phyloP scores from a whole-genome alignment of 1,140 invertebrate genomes.

The Venturia canescens region DNA sequence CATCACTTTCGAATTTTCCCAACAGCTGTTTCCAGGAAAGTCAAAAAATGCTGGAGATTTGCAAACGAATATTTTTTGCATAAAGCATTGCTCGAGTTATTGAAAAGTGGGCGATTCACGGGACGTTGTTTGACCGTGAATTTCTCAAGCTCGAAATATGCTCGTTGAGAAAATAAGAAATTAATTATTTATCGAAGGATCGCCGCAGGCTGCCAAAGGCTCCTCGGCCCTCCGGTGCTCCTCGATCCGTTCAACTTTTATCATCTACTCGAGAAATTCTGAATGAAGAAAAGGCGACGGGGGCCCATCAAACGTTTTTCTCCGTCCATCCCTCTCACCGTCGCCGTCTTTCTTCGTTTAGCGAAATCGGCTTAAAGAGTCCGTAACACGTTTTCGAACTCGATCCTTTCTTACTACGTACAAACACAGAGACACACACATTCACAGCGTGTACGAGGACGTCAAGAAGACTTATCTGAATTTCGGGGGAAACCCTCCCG shows the following conservation, averaged over 20 bases:
- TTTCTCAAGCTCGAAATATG: too few relatives aligned
- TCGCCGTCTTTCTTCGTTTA: constrained; percentile 55
- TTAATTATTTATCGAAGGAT: constrained; percentile 23
- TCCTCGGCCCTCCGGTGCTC: constrained; percentile 11
- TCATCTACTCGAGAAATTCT: constrained; percentile 44
- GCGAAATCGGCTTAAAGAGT: constrained; percentile 57
- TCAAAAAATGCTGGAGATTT: too few relatives aligned
- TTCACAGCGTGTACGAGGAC: constrained; percentile 34
- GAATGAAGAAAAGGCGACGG: not conserved
- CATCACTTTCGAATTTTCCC: too few relatives aligned
- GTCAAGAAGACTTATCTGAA: constrained; percentile 53
- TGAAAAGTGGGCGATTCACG: too few relatives aligned
- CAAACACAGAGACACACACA: too few relatives aligned
- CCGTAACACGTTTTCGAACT: constrained; percentile 11
- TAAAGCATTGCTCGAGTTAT: too few relatives aligned
- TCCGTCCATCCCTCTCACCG: not conserved
- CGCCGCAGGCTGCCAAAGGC: constrained; percentile 29
- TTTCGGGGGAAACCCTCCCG: constrained; percentile 25
- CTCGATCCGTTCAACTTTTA: constrained; percentile 50
- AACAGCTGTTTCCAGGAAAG: too few relatives aligned
- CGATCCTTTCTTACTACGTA: not conserved
- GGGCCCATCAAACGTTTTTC: not conserved
- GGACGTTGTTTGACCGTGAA: too few relatives aligned
- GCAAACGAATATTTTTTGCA: too few relatives aligned
- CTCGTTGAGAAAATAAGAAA: not conserved